Evolutionary conservation across 2,113 vertebrate species (phyloP).

Genomic region (Cottus gobio): DNA sequence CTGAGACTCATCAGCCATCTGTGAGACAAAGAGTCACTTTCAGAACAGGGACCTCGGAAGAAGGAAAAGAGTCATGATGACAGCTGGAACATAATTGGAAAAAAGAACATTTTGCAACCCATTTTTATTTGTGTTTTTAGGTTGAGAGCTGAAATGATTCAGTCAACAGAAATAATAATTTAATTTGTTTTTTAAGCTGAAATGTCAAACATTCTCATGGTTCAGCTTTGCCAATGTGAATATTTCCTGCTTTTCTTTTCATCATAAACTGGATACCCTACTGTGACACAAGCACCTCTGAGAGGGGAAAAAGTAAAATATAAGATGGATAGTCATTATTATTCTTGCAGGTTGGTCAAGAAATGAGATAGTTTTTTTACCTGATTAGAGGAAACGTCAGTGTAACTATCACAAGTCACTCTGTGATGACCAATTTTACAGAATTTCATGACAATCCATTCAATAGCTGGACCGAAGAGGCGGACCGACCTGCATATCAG

Average conservation of each 20-base stretch:
- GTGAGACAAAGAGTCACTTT: slow-evolving; percentile 10
- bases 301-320: background rate
- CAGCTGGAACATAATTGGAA: background rate
- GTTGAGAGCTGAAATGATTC: background rate
- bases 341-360: background rate
- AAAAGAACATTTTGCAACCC: background rate
- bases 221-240: background rate
- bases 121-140: background rate
- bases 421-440: background rate
- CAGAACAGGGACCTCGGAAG: background rate
- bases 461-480: background rate
- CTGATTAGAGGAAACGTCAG: background rate
- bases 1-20: slow-evolving; percentile 23
- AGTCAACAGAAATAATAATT: background rate
- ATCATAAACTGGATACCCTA: background rate
- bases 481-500: background rate
- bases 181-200: too few species aligned
- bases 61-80: background rate
- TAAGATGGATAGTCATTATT: too few species aligned
- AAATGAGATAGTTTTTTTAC: background rate
- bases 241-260: background rate
- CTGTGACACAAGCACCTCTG: background rate
- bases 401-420: background rate
- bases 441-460: background rate
- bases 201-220: background rate